A percentile compares a stretch with the other conserved stretches of the same genome.
Conservation (phyloP, 2,113 vertebrate genomes). For the Orthonyx spaldingii region DNA sequence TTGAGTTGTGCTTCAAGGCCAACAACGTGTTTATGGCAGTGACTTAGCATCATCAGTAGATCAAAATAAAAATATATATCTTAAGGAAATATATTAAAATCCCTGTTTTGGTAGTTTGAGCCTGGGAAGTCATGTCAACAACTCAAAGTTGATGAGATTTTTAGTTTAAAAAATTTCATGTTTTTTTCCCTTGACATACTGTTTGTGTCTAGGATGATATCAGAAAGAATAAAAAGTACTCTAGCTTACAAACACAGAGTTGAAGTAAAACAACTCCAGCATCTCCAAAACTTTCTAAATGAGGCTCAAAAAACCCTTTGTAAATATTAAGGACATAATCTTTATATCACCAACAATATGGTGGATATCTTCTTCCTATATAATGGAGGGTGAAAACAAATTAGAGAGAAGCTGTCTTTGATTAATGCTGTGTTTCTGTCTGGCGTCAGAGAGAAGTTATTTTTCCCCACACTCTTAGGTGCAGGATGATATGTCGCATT, state of each 20-base stretch:
- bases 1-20: not conserved
- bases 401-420: not conserved
- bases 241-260: not conserved
- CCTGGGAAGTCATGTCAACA: not conserved
- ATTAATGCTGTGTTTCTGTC: not conserved
- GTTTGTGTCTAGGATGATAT: not conserved
- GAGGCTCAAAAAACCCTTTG: not conserved
- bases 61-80: not conserved
- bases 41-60: not conserved
- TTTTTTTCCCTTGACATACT: not conserved
- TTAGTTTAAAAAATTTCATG: not conserved
- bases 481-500: fast-evolving
- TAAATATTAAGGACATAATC: not conserved
- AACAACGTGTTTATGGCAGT: not conserved
- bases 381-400: not conserved
- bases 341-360: not conserved
- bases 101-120: not conserved
- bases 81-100: not conserved
- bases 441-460: not conserved
- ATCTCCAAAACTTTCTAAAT: not conserved
- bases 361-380: not conserved
- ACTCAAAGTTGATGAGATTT: not conserved
- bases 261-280: not conserved
- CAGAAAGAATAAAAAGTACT: not conserved
- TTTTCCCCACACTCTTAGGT: not conserved